phyloP scores from a whole-genome alignment of 53 echinoderm and acorn worm genomes.

The Echinarachnius parma region DNA sequence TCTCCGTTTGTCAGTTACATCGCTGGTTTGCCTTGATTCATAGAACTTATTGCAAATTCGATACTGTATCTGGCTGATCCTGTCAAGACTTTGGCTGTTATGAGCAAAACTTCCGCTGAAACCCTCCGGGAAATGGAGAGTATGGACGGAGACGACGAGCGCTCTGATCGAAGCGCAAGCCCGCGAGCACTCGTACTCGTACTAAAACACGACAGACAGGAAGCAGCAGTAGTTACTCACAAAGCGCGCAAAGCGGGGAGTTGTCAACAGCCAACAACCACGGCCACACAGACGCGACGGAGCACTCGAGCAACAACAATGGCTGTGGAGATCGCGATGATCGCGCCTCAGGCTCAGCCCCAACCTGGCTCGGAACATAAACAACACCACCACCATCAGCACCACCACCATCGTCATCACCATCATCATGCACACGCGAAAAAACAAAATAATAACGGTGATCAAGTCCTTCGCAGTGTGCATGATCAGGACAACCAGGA shows the following conservation, averaged over 20 bases:
- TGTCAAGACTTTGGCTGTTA: conserved; percentile 8
- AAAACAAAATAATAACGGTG: too few relatives aligned
- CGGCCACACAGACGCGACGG: background rate
- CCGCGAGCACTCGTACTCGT: conserved; percentile 42
- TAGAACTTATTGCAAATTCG: conserved; percentile 77
- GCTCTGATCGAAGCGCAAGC: conserved; percentile 68
- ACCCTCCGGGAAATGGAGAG: conserved; percentile 45
- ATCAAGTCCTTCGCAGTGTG: conserved; percentile 13
- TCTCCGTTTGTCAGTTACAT: conserved; percentile 62
- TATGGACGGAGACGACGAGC: conserved; percentile 91
- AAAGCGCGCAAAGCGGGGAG: conserved; percentile 1
- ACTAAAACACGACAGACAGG: conserved; percentile 23
- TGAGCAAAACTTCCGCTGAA: conserved; percentile 9
- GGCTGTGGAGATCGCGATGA: conserved; percentile 15
- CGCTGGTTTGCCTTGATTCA: conserved; percentile 73
- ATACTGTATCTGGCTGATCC: conserved; percentile 78
- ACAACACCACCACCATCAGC: background rate
- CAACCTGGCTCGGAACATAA: background rate
- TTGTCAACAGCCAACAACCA: conserved; percentile 23
- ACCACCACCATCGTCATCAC: background rate
- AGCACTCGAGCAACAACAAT: conserved; percentile 11
- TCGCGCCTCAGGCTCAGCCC: too few relatives aligned
- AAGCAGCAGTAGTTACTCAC: conserved; percentile 21
- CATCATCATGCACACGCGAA: too few relatives aligned
- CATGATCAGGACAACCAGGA: conserved; percentile 13